Percentiles rank a stretch among this genome's conserved stretches.
These are phyloP conservation scores for Fragum sueziense DNA, from an alignment of 2,888 invertebrate species.

Conservation along the genomic window DNA sequence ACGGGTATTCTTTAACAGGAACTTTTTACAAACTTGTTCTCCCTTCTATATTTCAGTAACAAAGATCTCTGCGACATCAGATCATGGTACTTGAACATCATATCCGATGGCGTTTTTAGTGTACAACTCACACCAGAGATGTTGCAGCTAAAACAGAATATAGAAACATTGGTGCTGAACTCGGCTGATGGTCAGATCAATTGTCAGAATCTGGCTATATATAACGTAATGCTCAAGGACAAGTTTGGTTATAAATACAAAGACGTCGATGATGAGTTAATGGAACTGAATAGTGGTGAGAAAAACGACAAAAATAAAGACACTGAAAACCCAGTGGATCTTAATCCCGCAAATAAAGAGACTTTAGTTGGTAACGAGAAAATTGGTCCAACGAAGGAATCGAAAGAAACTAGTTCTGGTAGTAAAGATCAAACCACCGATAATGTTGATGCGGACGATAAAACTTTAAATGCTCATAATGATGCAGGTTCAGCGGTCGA, in stretches of 20 bases:
- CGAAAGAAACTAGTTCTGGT: too few species aligned
- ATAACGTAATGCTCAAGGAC: slow-evolving; percentile 56
- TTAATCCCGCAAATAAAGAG: too few species aligned
- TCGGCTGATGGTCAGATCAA: slow-evolving; percentile 40
- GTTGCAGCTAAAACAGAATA: slow-evolving; percentile 48
- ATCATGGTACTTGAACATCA: slow-evolving; percentile 68
- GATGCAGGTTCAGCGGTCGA: too few species aligned
- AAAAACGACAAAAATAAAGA: not conserved
- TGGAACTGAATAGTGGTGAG: not conserved
- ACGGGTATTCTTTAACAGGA: too few species aligned
- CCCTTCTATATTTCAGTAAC: slow-evolving; percentile 20
- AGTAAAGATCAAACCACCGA: not conserved
- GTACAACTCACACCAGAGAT: slow-evolving; percentile 53
- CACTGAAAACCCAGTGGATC: too few species aligned
- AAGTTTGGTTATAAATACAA: slow-evolving; percentile 35
- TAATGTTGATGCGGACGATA: not conserved
- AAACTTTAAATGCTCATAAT: not conserved
- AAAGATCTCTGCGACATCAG: slow-evolving; percentile 62
- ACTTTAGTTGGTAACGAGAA: too few species aligned
- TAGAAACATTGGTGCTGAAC: slow-evolving; percentile 58
- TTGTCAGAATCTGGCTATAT: slow-evolving; percentile 60
- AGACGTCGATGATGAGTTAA: not conserved
- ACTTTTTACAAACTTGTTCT: not conserved
- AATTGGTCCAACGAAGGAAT: too few species aligned
- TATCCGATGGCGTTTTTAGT: slow-evolving; percentile 62